These are phyloP conservation scores for Leptopilina syphax DNA, from an alignment of 2,888 invertebrate genomes.

Conservation along the genomic window DNA sequence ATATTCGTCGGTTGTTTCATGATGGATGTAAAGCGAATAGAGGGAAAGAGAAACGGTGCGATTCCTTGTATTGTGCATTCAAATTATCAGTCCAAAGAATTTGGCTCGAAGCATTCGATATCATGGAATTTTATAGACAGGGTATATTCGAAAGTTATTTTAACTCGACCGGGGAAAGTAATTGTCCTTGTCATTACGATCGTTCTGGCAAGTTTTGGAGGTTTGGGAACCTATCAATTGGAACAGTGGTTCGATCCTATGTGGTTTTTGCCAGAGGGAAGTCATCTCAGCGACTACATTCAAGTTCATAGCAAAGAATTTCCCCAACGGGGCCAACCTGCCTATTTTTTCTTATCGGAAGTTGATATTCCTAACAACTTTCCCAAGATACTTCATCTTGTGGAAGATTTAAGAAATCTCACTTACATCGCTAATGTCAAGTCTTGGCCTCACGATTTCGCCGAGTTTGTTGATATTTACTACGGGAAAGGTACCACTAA, in stretches of 20 bases:
- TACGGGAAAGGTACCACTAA: constrained; percentile 78
- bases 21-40: constrained; percentile 83
- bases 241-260: constrained; percentile 88
- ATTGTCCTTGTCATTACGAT: constrained; percentile 81
- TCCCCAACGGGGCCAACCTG: constrained; percentile 83
- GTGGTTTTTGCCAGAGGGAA: constrained; percentile 87
- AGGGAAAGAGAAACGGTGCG: constrained; percentile 82
- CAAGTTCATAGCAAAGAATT: constrained; percentile 80
- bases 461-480: constrained; percentile 80
- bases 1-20: constrained; percentile 89
- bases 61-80: constrained; percentile 83
- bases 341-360: constrained; percentile 83
- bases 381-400: constrained; percentile 79
- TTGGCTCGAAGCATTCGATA: constrained; percentile 78
- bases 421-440: constrained; percentile 79
- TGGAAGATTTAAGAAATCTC: constrained; percentile 78
- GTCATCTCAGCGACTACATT: constrained; percentile 83
- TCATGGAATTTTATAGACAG: constrained; percentile 80
- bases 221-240: constrained; percentile 81
- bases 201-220: constrained; percentile 80
- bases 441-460: constrained; percentile 84
- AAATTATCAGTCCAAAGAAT: constrained; percentile 78
- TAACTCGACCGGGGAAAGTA: constrained; percentile 83
- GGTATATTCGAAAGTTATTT: constrained; percentile 82
- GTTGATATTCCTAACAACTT: constrained; percentile 82